Percentiles rank a stretch among this genome's conserved stretches.
These are phyloP conservation scores for Siniperca obscura DNA, from an alignment of 2,797 vertebrate species.

Conservation along the genomic window DNA sequence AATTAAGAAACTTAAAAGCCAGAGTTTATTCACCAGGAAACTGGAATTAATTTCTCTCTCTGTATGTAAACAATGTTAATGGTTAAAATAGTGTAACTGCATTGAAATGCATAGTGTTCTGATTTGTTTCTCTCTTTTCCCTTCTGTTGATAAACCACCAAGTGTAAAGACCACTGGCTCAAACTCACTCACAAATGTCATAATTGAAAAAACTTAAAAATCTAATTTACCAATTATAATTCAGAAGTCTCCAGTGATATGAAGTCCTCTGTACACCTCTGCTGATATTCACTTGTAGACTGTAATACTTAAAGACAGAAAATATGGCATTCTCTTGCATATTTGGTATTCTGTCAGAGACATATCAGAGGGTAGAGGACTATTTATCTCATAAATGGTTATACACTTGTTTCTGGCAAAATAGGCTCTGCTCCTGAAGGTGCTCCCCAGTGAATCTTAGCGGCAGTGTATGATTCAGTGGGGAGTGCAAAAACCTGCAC, in stretches of 20 bases:
- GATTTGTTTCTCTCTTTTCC: conserved; percentile 5
- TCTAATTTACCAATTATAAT: neutral
- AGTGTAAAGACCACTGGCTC: neutral
- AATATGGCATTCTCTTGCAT: conserved; percentile 7
- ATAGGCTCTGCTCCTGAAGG: conserved; percentile 24
- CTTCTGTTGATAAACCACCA: neutral
- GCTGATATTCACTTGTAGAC: conserved; percentile 29
- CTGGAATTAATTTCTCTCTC: conserved; percentile 25
- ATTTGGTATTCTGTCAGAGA: conserved; percentile 33
- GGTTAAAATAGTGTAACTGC: neutral
- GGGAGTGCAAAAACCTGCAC: conserved; percentile 13
- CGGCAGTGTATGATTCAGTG: conserved; percentile 30
- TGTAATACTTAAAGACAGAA: conserved; percentile 20
- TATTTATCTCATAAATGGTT: conserved; percentile 38
- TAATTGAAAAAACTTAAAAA: neutral
- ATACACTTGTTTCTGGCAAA: conserved; percentile 25
- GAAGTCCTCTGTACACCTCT: conserved; percentile 13
- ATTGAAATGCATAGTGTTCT: conserved; percentile 3
- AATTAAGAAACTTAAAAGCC: conserved; percentile 18
- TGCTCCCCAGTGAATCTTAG: conserved; percentile 24
- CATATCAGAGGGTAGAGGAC: neutral
- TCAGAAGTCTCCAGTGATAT: conserved; percentile 1
- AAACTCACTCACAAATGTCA: neutral
- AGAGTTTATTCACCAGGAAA: conserved; percentile 22
- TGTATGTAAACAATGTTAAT: conserved; percentile 22